A percentile compares a stretch with the other conserved stretches of the same genome.
phyloP scores from a whole-genome alignment of 2,888 invertebrate species.

The Pecten maximus region DNA sequence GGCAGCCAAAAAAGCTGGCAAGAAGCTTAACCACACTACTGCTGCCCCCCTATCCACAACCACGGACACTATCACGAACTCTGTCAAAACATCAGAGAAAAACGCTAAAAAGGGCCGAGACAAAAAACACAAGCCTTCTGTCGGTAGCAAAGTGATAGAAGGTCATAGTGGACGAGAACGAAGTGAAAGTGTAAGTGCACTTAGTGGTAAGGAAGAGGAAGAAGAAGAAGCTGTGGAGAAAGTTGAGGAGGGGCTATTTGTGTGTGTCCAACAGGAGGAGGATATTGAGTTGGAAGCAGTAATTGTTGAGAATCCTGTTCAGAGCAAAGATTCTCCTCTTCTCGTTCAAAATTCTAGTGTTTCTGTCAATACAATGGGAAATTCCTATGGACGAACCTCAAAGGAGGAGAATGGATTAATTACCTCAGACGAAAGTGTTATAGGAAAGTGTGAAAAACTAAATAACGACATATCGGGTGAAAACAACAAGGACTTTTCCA shows the following conservation, averaged over 20 bases:
- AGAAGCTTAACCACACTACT: constrained; percentile 52
- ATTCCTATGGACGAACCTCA: constrained; percentile 57
- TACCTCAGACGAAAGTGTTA: neutral
- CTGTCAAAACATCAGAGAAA: constrained; percentile 58
- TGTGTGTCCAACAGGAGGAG: constrained; percentile 54
- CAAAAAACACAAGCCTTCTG: constrained; percentile 64
- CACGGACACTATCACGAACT: constrained; percentile 60
- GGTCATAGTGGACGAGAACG: neutral
- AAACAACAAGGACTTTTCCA: constrained; percentile 42
- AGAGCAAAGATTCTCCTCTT: neutral
- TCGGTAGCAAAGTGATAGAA: constrained; percentile 41
- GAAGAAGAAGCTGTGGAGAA: neutral
- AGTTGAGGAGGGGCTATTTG: constrained; percentile 41
- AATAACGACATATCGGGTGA: constrained; percentile 36
- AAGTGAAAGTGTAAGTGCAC: constrained; percentile 18
- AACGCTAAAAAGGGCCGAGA: constrained; percentile 67
- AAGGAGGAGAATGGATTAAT: constrained; percentile 16
- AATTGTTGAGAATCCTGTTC: constrained; percentile 39
- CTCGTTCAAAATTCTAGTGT: constrained; percentile 11
- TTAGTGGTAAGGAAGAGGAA: neutral
- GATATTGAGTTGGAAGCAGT: constrained; percentile 42
- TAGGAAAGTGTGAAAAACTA: constrained; percentile 9
- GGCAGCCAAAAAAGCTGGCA: constrained; percentile 56
- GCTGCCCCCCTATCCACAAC: constrained; percentile 44
- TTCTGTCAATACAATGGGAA: constrained; percentile 63